Base-by-base conservation (phyloP, 64 coral and sea anemone species). In the Acropora tenuis region DNA sequence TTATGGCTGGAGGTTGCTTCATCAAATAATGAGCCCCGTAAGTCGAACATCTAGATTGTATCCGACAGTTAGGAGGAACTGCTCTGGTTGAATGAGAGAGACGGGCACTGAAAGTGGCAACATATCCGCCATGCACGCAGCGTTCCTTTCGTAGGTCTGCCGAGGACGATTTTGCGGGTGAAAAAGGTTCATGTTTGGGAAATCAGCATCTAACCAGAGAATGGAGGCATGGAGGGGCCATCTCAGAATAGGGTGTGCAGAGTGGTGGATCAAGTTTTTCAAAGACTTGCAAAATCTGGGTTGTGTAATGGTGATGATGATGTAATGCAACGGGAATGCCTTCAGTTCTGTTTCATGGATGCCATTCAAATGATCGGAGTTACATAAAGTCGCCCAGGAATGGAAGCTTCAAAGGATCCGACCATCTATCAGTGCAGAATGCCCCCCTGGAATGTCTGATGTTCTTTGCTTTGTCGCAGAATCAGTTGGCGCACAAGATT, bases 171-270 rank as follows among this genome's bases (percentile, higher is more conserved):
- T 53, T 53, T 53, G 5, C 50, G 5, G 50, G 50, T 53, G 50
- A 53, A 9, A 89, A 48, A 76, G 79, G 57, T 91, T 77, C 53
- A 55, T 91, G 80, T 91, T 76, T 76, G 90, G 69, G 20, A 91
- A 74, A 82, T 90, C 89, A 12, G 57, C 79, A 50, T 73, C 63
- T 41, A 90, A 90, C 48, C 78, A 82, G 49, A 63, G 59, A 63
- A 63, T 63, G 3, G 59, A 63, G 12, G 59, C 59, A 12, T 63
- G 59, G 59, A 13, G 66, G 69, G 69, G 69, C 4, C 69, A 15
- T 72, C 18, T 72, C 8, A 72, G 69, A 20, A 8, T 40, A 41
- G 69, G 69, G 13, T 72, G 69, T 41, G 69, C 69, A 72, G 18
- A 72, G 4, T 72, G 69, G 69, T 72, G 69, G 45, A 91, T 91